phyloP scores from a whole-genome alignment of 2,113 vertebrate genomes.

The Cyphomyrus discorhynchus region DNA sequence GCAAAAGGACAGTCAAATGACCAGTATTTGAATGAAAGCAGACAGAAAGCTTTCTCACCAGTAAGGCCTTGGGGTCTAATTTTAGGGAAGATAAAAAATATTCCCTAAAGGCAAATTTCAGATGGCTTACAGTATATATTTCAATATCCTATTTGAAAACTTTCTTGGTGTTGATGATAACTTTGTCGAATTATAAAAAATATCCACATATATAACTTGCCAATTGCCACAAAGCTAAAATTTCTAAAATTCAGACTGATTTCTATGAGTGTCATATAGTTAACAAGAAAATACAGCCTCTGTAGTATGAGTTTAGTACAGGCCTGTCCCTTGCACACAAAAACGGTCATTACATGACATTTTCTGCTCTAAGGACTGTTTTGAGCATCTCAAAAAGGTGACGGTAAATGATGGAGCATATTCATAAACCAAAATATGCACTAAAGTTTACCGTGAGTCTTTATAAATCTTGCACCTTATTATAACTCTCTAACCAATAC shows the following conservation, averaged over 20 bases:
- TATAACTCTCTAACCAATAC: not conserved
- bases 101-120: not conserved
- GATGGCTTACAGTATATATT: not conserved
- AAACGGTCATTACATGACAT: not conserved
- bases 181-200: not conserved
- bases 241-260: not conserved
- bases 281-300: not conserved
- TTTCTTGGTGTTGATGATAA: not conserved
- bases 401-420: not conserved
- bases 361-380: not conserved
- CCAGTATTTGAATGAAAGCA: not conserved
- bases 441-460: not conserved
- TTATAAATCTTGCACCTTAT: not conserved
- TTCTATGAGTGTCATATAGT: not conserved
- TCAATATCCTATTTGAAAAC: not conserved
- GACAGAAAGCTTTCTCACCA: not conserved
- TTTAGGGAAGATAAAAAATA: not conserved
- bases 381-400: not conserved
- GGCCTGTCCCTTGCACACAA: not conserved
- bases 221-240: not conserved
- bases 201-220: not conserved
- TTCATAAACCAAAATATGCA: not conserved
- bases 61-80: not conserved
- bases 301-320: not conserved
- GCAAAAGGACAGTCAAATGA: not conserved